phyloP scores from a whole-genome alignment of 2,797 vertebrate genomes.

The Amblyopsis hoosieri region DNA sequence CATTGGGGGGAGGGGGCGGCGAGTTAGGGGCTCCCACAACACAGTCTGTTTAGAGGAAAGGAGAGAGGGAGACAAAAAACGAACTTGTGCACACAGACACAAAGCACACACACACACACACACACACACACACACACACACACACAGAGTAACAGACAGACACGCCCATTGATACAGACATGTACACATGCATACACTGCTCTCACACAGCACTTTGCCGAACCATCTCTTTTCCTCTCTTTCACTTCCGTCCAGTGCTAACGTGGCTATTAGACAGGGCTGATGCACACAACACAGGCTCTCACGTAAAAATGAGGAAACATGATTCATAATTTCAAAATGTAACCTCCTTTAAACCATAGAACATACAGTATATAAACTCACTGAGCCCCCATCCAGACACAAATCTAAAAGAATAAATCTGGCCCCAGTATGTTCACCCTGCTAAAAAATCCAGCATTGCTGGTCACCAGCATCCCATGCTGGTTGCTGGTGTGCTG shows the following conservation, averaged over 20 bases:
- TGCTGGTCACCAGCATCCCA: too few species aligned
- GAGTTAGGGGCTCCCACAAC: slow-evolving; percentile 56
- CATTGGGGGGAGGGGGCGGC: slow-evolving; percentile 46
- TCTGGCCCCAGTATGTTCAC: slow-evolving; percentile 9
- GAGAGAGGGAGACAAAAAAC: slow-evolving; percentile 43
- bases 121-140: neutral
- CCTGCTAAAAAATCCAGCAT: too few species aligned
- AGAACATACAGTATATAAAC: slow-evolving; percentile 5
- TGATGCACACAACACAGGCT: neutral
- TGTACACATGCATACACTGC: slow-evolving; percentile 1
- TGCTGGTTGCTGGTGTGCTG: too few species aligned
- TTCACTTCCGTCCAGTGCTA: slow-evolving; percentile 41
- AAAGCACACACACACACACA: neutral
- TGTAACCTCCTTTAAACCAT: slow-evolving; percentile 10
- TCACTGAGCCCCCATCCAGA: too few species aligned
- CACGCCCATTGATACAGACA: neutral
- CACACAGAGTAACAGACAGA: neutral
- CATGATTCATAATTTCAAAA: neutral
- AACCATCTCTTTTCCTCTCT: slow-evolving; percentile 19
- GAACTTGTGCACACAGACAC: slow-evolving; percentile 21
- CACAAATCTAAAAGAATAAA: slow-evolving; percentile 15
- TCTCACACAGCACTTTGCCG: slow-evolving; percentile 25
- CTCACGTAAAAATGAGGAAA: slow-evolving; percentile 1
- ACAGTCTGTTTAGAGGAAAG: slow-evolving; percentile 61
- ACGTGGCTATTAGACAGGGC: neutral